Conservation (phyloP, 2,113 vertebrate genomes). For the Pavo muticus region DNA sequence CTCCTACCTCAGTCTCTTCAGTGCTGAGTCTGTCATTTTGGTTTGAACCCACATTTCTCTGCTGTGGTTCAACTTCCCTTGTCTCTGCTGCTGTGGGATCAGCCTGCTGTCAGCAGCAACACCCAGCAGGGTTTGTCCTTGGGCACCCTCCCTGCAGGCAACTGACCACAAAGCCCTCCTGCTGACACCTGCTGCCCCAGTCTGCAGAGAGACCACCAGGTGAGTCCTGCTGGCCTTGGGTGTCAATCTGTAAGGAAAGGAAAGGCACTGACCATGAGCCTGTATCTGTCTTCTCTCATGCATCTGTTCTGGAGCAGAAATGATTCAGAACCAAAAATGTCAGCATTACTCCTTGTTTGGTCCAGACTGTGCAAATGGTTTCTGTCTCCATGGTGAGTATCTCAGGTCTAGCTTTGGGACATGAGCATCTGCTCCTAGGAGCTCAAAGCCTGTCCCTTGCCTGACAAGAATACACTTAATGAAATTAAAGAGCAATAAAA, state of each 20-base stretch:
- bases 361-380: not conserved
- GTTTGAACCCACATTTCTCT: not conserved
- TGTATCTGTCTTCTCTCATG: not conserved
- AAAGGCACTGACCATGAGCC: not conserved
- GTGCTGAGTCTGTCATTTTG: not conserved
- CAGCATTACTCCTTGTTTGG: accelerated
- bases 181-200: accelerated
- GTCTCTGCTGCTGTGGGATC: not conserved
- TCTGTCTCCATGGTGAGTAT: not conserved
- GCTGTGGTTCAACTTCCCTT: not conserved
- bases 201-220: not conserved
- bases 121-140: not conserved
- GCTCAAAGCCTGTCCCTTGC: not conserved
- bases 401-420: not conserved
- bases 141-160: not conserved
- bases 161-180: not conserved
- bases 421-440: slow-evolving; percentile 30
- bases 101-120: not conserved
- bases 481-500: slow-evolving; percentile 52
- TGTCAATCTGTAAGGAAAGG: not conserved
- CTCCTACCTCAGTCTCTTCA: not conserved
- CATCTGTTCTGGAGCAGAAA: not conserved
- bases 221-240: accelerated
- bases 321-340: not conserved
- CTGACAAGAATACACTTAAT: slow-evolving; percentile 17